A percentile compares a stretch with the other conserved stretches of the same genome.
phyloP scores from a whole-genome alignment of 2,888 invertebrate genomes.

The Scaptomyza polygonia region DNA sequence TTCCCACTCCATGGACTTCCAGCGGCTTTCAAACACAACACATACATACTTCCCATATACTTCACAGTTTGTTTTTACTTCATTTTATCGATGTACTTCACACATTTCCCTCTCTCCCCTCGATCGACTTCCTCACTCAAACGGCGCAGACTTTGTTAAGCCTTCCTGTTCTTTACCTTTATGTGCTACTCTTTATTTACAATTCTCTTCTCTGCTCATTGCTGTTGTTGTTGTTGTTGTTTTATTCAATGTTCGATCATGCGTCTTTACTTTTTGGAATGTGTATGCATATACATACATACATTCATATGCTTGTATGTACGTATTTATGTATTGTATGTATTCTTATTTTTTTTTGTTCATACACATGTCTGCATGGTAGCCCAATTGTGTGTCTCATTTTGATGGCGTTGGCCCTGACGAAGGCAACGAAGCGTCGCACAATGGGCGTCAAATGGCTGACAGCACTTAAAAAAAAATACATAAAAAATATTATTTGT shows the following conservation, averaged over 20 bases:
- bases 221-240: conserved; percentile 20
- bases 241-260: conserved; percentile 46
- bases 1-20: not conserved
- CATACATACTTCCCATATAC: not conserved
- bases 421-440: conserved; percentile 63
- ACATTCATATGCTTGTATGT: no score
- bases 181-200: conserved; percentile 27
- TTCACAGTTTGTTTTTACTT: conserved; percentile 18
- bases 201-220: conserved; percentile 26
- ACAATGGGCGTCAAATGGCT: conserved; percentile 57
- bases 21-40: not conserved
- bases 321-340: conserved; percentile 3
- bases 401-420: conserved; percentile 57
- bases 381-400: conserved; percentile 71
- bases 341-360: not conserved
- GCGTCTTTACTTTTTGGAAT: conserved; percentile 25
- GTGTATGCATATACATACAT: not conserved
- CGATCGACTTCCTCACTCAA: not conserved
- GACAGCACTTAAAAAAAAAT: conserved; percentile 10
- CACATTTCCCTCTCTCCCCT: conserved; percentile 32
- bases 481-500: conserved; percentile 11
- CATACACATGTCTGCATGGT: conserved; percentile 25
- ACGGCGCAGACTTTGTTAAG: conserved; percentile 44
- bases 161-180: conserved; percentile 64
- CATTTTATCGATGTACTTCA: conserved; percentile 43